phyloP scores from a whole-genome alignment of 2,797 vertebrate genomes.

The Sternarchorhynchus goeldii region DNA sequence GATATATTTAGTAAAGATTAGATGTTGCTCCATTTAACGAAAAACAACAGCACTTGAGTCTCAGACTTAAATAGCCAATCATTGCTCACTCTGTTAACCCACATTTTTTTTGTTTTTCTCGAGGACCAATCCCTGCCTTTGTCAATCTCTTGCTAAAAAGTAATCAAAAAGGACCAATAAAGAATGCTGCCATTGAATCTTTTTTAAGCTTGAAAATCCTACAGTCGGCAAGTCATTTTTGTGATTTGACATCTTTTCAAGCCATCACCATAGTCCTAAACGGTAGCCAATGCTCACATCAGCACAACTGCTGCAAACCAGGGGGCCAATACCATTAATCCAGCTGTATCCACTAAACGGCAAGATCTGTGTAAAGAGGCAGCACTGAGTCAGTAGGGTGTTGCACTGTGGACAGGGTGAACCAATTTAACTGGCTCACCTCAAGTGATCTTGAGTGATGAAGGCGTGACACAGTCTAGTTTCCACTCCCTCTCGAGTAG shows the following conservation, averaged over 20 bases:
- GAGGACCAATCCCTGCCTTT: too few species aligned
- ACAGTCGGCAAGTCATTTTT: too few species aligned
- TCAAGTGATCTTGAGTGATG: slow-evolving; percentile 45
- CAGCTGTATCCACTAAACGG: not conserved
- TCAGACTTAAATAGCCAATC: too few species aligned
- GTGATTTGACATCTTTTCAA: not conserved
- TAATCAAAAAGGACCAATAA: too few species aligned
- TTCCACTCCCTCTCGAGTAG: slow-evolving; percentile 56
- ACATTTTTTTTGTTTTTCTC: too few species aligned
- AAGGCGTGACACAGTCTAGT: slow-evolving; percentile 56
- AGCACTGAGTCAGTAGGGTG: slow-evolving; percentile 29
- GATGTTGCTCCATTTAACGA: too few species aligned
- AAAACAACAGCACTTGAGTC: too few species aligned
- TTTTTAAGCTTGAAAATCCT: too few species aligned
- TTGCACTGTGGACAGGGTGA: slow-evolving; percentile 26
- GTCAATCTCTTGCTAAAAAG: too few species aligned
- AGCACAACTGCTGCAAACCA: not conserved
- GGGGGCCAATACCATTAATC: not conserved
- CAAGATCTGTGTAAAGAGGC: not conserved
- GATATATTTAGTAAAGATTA: too few species aligned
- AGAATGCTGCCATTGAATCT: too few species aligned
- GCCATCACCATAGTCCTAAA: not conserved
- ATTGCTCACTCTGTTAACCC: too few species aligned
- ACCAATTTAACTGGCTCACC: slow-evolving; percentile 42
- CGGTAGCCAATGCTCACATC: not conserved